Percentiles rank a stretch among this genome's conserved stretches.
phyloP scores from a whole-genome alignment of 2,113 vertebrate genomes.

The Athene noctua region DNA sequence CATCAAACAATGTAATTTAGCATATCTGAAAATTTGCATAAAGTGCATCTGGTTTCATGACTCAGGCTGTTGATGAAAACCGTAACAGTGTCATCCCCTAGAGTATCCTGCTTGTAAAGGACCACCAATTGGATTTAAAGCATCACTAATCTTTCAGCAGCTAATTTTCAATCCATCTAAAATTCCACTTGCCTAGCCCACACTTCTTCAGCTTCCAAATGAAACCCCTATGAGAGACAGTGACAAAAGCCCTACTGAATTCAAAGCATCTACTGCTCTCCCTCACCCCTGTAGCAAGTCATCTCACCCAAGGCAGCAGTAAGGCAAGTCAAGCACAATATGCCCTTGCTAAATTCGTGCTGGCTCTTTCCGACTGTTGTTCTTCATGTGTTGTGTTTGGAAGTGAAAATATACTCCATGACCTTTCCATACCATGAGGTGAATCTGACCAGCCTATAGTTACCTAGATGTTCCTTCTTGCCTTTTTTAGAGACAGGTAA shows the following conservation, averaged over 20 bases:
- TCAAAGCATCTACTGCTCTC: neutral
- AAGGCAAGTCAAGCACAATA: neutral
- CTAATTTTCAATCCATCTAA: neutral
- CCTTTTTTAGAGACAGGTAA: neutral
- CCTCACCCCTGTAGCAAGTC: neutral
- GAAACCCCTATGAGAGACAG: neutral
- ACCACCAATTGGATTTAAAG: neutral
- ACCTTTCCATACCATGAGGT: neutral
- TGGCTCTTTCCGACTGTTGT: neutral
- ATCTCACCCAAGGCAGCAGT: neutral
- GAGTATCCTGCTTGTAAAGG: neutral
- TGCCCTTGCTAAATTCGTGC: neutral
- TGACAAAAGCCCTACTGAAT: neutral
- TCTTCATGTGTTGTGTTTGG: accelerated
- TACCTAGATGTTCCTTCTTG: neutral
- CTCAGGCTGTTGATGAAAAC: neutral
- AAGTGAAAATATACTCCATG: neutral
- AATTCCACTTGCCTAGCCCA: neutral
- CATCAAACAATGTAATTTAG: neutral
- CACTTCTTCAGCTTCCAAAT: neutral
- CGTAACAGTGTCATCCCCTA: neutral
- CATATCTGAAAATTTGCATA: neutral
- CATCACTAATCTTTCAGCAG: neutral
- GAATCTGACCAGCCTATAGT: neutral
- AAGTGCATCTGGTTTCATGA: neutral